A percentile compares a stretch with the other conserved stretches of the same genome.
phyloP scores from a whole-genome alignment of 2,113 vertebrate species.

The Caloenas nicobarica region DNA sequence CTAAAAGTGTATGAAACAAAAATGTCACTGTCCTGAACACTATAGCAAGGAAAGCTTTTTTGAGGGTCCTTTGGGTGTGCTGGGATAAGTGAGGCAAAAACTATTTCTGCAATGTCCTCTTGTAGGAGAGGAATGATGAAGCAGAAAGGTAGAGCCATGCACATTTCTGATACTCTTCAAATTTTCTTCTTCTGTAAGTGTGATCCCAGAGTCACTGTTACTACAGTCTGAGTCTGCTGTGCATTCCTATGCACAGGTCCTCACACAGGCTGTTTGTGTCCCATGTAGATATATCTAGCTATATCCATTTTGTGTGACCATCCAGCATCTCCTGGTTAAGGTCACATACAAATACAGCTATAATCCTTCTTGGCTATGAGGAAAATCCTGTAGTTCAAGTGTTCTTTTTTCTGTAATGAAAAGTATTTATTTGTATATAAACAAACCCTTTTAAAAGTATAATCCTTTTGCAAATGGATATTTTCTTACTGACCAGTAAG shows the following conservation, averaged over 20 bases:
- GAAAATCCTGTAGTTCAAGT: background rate
- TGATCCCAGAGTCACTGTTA: background rate
- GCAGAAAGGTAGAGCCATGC: background rate
- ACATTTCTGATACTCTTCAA: background rate
- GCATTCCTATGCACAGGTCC: background rate
- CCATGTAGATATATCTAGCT: background rate
- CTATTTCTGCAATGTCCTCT: background rate
- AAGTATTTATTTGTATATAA: background rate
- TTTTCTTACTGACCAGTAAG: background rate
- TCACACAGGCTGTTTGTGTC: background rate
- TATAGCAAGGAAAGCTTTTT: background rate
- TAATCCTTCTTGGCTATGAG: background rate
- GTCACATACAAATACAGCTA: background rate
- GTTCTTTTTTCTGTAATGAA: background rate
- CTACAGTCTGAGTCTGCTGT: background rate
- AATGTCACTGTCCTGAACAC: background rate
- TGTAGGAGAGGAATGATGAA: background rate
- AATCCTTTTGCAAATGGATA: background rate
- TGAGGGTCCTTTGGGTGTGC: background rate
- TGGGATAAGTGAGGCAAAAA: background rate
- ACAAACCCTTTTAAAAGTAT: background rate
- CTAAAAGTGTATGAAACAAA: background rate
- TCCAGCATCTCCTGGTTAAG: background rate
- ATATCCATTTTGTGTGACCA: background rate
- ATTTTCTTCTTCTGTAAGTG: background rate